Conservation (phyloP, 2,797 vertebrate genomes). For the Onychomys torridus region DNA sequence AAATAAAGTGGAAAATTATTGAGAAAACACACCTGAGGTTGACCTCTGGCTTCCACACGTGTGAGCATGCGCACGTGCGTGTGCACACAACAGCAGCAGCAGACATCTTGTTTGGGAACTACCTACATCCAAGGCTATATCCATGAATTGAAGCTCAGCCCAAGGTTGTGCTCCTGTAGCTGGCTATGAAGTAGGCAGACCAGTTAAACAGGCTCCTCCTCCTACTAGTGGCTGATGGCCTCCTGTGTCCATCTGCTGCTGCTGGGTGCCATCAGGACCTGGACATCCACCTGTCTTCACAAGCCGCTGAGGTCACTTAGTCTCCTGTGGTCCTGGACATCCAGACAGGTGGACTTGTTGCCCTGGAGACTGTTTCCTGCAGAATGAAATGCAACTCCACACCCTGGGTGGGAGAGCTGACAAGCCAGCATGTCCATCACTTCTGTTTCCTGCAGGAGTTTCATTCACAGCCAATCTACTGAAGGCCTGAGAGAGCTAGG, state of each 20-base stretch:
- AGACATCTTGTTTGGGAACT: background rate
- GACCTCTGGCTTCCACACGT: background rate
- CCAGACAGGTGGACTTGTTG: conserved; percentile 13
- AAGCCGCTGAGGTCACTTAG: background rate
- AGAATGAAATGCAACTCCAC: conserved; percentile 49
- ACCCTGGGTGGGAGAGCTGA: background rate
- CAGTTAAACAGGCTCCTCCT: background rate
- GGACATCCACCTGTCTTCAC: background rate
- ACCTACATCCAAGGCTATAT: background rate
- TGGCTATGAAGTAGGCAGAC: background rate
- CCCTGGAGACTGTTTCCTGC: conserved; percentile 52
- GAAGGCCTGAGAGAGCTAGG: conserved; percentile 13
- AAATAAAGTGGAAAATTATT: background rate
- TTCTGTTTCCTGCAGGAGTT: conserved; percentile 61
- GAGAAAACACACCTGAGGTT: background rate
- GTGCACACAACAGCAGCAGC: background rate
- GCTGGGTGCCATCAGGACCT: background rate
- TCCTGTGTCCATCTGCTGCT: background rate
- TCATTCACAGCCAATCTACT: conserved; percentile 54
- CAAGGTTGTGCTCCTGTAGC: background rate
- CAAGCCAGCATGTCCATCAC: background rate
- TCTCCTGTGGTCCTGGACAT: background rate
- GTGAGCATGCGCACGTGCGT: too few species aligned
- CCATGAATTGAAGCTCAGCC: background rate
- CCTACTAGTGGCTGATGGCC: background rate